These are phyloP conservation scores for Noctua janthe DNA, from an alignment of 2,888 invertebrate genomes.

Conservation along the genomic window DNA sequence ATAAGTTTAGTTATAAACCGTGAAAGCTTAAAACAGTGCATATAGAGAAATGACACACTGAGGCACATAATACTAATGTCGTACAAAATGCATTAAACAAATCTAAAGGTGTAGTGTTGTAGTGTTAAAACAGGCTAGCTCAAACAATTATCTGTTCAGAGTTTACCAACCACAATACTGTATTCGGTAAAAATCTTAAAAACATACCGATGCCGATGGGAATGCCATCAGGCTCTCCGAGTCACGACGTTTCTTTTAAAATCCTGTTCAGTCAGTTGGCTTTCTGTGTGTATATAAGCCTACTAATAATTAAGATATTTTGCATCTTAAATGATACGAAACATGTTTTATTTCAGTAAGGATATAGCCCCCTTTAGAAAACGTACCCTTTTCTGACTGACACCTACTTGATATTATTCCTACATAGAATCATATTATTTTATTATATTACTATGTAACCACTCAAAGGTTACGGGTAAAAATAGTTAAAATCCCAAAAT, in stretches of 20 bases:
- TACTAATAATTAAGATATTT: constrained; percentile 12
- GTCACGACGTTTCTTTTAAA: background rate
- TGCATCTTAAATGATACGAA: constrained; percentile 3
- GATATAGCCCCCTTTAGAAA: too few relatives aligned
- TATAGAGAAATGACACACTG: constrained; percentile 4
- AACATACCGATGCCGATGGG: background rate
- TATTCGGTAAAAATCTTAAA: background rate
- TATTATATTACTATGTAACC: background rate
- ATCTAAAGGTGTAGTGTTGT: background rate
- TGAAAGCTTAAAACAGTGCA: too few relatives aligned
- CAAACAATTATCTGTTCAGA: constrained; percentile 15
- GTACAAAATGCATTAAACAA: constrained; percentile 10
- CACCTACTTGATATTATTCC: background rate
- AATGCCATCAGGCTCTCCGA: background rate
- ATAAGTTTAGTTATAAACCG: too few relatives aligned
- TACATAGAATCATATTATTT: background rate
- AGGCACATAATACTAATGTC: background rate
- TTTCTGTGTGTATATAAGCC: constrained; percentile 1
- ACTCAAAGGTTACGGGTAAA: background rate
- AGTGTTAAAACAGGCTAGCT: constrained; percentile 9
- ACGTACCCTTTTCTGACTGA: background rate
- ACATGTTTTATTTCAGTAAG: background rate
- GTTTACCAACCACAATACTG: background rate
- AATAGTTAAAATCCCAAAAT: background rate
- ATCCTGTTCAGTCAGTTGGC: background rate